Percentiles rank a stretch among this genome's conserved stretches.
Evolutionary conservation across 2,797 vertebrate genomes (phyloP).

Genomic region (Rhinogobio ventralis): DNA sequence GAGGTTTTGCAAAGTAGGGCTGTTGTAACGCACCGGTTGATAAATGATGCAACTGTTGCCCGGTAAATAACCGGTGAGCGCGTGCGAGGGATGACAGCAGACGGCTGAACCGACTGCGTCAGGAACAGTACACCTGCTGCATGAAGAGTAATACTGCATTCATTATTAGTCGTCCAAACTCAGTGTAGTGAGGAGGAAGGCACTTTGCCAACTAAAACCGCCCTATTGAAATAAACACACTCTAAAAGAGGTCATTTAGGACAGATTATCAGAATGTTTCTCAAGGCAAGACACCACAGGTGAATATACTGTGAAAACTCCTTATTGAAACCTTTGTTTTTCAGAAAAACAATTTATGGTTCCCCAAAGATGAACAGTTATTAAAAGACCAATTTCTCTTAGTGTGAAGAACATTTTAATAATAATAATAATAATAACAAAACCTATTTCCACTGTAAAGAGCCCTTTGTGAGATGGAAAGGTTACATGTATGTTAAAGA

Average conservation of each 20-base stretch:
- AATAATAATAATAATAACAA: not conserved
- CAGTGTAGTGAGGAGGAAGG: not conserved
- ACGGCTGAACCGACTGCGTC: constrained; percentile 29
- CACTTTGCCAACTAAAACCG: not conserved
- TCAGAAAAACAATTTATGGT: not conserved
- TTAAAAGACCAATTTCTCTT: not conserved
- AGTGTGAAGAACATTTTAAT: not conserved
- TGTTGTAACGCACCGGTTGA: constrained; percentile 10
- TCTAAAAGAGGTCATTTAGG: not conserved
- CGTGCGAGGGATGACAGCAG: not conserved
- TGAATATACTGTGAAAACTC: not conserved
- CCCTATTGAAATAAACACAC: not conserved
- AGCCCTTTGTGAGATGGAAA: too few species aligned
- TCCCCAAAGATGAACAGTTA: too few species aligned
- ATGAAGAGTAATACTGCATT: not conserved
- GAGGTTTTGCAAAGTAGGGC: constrained; percentile 3
- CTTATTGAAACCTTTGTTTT: too few species aligned
- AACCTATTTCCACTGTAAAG: not conserved
- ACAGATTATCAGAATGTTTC: not conserved
- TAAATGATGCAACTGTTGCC: constrained; percentile 4
- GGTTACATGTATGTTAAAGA: too few species aligned
- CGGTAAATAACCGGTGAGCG: not conserved
- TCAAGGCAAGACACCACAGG: not conserved
- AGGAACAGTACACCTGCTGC: constrained; percentile 13
- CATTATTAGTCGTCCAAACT: not conserved